A percentile compares a stretch with the other conserved stretches of the same genome.
phyloP scores from a whole-genome alignment of 2,888 invertebrate species.

The Synanthedon myopaeformis region DNA sequence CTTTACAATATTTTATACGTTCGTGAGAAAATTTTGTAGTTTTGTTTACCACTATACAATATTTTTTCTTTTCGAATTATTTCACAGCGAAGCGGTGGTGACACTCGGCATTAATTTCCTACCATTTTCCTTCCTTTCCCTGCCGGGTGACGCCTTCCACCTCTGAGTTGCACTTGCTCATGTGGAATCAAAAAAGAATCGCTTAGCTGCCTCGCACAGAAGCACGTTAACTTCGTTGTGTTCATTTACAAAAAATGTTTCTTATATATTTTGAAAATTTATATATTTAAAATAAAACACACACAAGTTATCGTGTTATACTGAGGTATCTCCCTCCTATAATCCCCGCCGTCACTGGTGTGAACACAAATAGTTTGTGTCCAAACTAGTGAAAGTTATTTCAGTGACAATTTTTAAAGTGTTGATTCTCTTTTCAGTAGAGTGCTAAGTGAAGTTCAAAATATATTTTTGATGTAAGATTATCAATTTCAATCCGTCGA shows the following conservation, averaged over 20 bases:
- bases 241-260: neutral
- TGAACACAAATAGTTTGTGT: constrained; percentile 55
- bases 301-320: constrained; percentile 30
- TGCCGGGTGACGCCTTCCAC: constrained; percentile 66
- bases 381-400: constrained; percentile 35
- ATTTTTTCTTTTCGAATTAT: constrained; percentile 4
- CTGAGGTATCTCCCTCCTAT: constrained; percentile 39
- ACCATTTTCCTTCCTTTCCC: constrained; percentile 50
- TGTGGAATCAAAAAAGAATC: constrained; percentile 60
- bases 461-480: constrained; percentile 55
- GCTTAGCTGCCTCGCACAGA: constrained; percentile 60
- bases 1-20: constrained; percentile 7
- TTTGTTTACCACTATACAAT: constrained; percentile 22
- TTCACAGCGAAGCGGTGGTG: constrained; percentile 59
- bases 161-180: constrained; percentile 53
- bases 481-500: constrained; percentile 53
- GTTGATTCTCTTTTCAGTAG: constrained; percentile 36
- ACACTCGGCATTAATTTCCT: constrained; percentile 37
- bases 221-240: constrained; percentile 29
- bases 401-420: constrained; percentile 2
- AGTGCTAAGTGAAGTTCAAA: constrained; percentile 49
- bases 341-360: constrained; percentile 29
- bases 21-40: constrained; percentile 7
- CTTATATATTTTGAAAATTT: no score
- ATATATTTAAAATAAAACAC: no score